Percentiles rank a stretch among this genome's conserved stretches.
Conservation (phyloP, 2,888 invertebrate species). For the Altica lythri region DNA sequence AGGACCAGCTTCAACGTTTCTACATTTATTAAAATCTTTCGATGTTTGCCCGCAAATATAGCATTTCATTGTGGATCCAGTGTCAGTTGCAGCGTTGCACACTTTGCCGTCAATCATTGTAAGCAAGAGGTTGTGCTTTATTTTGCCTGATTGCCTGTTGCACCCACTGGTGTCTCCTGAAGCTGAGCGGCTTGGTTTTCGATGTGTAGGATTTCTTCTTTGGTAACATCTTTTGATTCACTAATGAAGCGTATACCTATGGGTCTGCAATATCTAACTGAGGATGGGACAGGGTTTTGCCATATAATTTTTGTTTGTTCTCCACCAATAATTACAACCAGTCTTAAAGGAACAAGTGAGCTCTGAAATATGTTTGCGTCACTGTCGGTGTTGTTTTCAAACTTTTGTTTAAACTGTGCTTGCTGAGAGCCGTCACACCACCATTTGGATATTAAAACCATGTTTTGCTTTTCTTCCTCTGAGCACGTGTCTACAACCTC, state of each 20-base stretch:
- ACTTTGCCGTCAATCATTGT: conserved; percentile 45
- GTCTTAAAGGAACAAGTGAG: too few species aligned
- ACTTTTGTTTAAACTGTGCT: conserved; percentile 42
- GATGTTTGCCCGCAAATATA: conserved; percentile 29
- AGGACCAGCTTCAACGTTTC: too few species aligned
- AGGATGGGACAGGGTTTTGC: conserved; percentile 43
- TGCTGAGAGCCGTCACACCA: conserved; percentile 41
- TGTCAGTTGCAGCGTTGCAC: conserved; percentile 36
- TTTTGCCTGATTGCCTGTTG: not conserved
- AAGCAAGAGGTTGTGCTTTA: conserved; percentile 26
- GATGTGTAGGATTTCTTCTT: too few species aligned
- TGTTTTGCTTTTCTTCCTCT: conserved; percentile 6
- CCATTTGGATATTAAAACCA: conserved; percentile 42
- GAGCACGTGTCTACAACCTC: not conserved
- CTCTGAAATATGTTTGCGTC: too few species aligned
- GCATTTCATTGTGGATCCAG: conserved; percentile 39
- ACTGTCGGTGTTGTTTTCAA: conserved; percentile 30
- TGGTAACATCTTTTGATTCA: conserved; percentile 1
- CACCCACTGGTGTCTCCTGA: not conserved
- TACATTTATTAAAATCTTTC: conserved; percentile 31
- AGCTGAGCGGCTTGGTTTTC: too few species aligned
- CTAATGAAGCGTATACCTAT: conserved; percentile 15
- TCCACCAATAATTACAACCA: too few species aligned
- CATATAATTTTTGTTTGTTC: conserved; percentile 35
- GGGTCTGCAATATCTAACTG: conserved; percentile 34